A percentile compares a stretch with the other conserved stretches of the same genome.
These are phyloP conservation scores for Margarornis squamiger DNA, from an alignment of 2,797 vertebrate genomes.

Conservation along the genomic window DNA sequence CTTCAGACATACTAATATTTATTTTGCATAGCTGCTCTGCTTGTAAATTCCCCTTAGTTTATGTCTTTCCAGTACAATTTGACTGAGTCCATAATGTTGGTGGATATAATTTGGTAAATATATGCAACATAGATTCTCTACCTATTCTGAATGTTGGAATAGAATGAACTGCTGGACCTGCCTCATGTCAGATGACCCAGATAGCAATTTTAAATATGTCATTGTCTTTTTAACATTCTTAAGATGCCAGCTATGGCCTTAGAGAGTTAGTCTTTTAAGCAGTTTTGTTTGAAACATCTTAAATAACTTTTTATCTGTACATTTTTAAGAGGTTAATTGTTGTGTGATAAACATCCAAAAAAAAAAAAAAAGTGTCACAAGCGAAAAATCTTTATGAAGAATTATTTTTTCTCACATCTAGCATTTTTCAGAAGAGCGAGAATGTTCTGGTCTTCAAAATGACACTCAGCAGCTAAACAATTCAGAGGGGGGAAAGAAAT, in stretches of 20 bases:
- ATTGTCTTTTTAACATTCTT: neutral
- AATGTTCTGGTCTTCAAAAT: neutral
- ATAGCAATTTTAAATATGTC: neutral
- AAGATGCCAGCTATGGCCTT: neutral
- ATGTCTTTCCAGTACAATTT: neutral
- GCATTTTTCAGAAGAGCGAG: neutral
- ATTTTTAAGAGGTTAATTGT: neutral
- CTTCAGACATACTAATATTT: neutral
- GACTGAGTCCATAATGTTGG: neutral
- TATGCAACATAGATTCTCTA: neutral
- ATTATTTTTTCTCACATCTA: neutral
- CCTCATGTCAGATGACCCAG: neutral
- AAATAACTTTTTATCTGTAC: neutral
- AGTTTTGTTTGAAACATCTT: neutral
- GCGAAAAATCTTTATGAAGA: neutral
- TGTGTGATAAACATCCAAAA: neutral
- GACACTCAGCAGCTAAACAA: neutral
- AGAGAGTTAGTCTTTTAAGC: neutral
- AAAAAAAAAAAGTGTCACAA: neutral
- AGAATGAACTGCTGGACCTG: neutral
- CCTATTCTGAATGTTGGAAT: neutral
- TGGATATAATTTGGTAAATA: neutral
- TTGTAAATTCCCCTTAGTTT: neutral
- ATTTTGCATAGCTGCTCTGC: neutral
- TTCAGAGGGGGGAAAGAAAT: neutral